These are phyloP conservation scores for Neogobius melanostomus DNA, from an alignment of 2,113 vertebrate species.

Conservation along the genomic window DNA sequence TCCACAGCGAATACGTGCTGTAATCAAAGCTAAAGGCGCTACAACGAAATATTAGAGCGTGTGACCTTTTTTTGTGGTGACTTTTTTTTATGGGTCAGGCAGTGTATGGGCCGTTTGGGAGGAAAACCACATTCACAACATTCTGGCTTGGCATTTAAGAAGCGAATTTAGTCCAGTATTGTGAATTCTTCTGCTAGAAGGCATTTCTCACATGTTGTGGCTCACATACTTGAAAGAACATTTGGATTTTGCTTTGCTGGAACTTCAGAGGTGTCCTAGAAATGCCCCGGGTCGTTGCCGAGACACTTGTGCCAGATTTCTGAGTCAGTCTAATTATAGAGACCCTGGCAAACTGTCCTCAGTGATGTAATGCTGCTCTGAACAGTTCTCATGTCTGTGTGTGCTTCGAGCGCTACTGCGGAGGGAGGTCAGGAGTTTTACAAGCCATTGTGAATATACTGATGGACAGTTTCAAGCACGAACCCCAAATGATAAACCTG, in stretches of 20 bases:
- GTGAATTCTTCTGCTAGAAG: background rate
- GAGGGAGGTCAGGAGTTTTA: background rate
- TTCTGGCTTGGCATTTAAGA: too few species aligned
- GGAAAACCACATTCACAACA: too few species aligned
- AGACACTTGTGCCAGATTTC: conserved; percentile 37
- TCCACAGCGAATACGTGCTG: too few species aligned
- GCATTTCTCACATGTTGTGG: conserved; percentile 8
- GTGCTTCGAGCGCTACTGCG: conserved; percentile 4
- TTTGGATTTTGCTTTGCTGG: conserved; percentile 3
- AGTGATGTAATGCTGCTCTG: conserved; percentile 62
- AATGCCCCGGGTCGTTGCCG: conserved; percentile 40
- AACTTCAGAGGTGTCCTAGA: conserved; percentile 15
- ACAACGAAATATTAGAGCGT: too few species aligned
- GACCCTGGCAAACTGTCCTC: conserved; percentile 45
- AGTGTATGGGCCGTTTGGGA: too few species aligned
- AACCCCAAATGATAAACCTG: too few species aligned
- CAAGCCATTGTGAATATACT: background rate
- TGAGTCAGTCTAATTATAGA: conserved; percentile 61
- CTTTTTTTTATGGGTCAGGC: too few species aligned
- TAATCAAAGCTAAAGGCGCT: too few species aligned
- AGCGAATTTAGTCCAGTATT: too few species aligned
- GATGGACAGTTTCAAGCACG: too few species aligned
- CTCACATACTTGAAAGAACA: conserved; percentile 27
- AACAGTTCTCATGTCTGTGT: conserved; percentile 10
- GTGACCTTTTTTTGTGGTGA: too few species aligned